phyloP scores from a whole-genome alignment of 2,113 vertebrate species.

The Elanus axillaris region DNA sequence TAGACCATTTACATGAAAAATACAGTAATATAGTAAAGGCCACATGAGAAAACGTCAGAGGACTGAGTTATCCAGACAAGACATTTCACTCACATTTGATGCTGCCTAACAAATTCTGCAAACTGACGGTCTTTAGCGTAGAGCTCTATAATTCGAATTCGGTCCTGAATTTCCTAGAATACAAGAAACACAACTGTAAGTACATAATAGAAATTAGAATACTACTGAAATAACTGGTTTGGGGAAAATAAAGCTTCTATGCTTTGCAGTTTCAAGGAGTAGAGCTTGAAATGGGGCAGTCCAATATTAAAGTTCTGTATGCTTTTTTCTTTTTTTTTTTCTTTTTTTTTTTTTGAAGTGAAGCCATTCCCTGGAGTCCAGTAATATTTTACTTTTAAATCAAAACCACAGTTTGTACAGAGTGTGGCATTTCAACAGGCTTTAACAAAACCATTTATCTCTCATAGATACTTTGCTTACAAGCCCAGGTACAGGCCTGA shows the following conservation, averaged over 20 bases:
- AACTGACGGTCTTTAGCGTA: constrained; percentile 92
- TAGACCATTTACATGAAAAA: neutral
- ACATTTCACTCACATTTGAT: constrained; percentile 84
- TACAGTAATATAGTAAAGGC: neutral
- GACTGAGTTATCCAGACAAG: neutral
- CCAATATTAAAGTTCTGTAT: neutral
- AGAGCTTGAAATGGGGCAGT: neutral
- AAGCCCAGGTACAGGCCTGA: neutral
- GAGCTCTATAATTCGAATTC: constrained; percentile 92
- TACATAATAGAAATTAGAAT: neutral
- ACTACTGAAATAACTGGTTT: neutral
- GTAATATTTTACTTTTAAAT: neutral
- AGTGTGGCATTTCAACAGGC: neutral
- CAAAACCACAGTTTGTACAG: neutral
- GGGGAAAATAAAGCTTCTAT: neutral
- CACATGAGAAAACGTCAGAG: neutral
- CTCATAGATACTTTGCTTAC: neutral
- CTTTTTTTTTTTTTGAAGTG: neutral
- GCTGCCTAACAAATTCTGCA: constrained; percentile 89
- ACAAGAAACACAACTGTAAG: neutral
- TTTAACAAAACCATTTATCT: neutral
- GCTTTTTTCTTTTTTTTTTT: neutral
- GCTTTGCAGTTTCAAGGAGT: neutral
- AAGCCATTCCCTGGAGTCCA: neutral
- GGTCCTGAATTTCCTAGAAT: constrained; percentile 92